These are phyloP conservation scores for Hexactinellida sp. DNA, from an alignment of 37 sponge, comb jelly and placozoan species.

Conservation along the genomic window DNA sequence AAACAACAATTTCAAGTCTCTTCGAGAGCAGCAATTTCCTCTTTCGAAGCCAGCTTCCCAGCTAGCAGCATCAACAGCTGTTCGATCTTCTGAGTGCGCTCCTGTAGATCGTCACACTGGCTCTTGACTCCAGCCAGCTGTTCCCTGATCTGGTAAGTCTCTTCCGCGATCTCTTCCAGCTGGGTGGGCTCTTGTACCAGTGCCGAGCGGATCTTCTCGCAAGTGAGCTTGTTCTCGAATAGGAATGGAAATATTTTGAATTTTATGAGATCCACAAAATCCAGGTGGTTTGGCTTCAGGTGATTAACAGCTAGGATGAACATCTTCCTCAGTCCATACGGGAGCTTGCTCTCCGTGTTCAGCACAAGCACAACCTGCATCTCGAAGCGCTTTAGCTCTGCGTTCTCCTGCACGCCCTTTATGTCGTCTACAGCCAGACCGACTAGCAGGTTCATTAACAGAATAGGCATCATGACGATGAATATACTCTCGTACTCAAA, in stretches of 20 bases:
- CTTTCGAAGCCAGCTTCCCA: background rate
- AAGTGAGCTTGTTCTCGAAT: background rate
- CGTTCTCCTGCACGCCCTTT: slow-evolving; percentile 73
- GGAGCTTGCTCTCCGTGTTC: background rate
- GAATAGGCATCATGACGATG: slow-evolving; percentile 83
- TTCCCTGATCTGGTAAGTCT: background rate
- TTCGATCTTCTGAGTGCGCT: background rate
- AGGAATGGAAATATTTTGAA: background rate
- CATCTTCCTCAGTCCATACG: background rate
- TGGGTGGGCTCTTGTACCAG: background rate
- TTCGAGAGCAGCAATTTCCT: background rate
- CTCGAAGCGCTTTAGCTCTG: slow-evolving; percentile 56
- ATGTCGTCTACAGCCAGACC: slow-evolving; percentile 99
- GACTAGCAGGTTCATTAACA: slow-evolving; percentile 90
- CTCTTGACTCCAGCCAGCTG: background rate
- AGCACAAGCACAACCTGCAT: slow-evolving; percentile 48
- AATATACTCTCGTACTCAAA: slow-evolving; percentile 83
- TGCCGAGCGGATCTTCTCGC: background rate
- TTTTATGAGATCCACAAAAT: background rate
- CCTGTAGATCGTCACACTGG: slow-evolving; percentile 3
- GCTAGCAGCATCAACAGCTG: background rate
- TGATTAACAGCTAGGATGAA: background rate
- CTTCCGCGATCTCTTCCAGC: background rate
- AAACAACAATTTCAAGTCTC: no score
- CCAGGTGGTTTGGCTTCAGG: background rate